Conservation (phyloP, 2,797 vertebrate species). For the Argya squamiceps region DNA sequence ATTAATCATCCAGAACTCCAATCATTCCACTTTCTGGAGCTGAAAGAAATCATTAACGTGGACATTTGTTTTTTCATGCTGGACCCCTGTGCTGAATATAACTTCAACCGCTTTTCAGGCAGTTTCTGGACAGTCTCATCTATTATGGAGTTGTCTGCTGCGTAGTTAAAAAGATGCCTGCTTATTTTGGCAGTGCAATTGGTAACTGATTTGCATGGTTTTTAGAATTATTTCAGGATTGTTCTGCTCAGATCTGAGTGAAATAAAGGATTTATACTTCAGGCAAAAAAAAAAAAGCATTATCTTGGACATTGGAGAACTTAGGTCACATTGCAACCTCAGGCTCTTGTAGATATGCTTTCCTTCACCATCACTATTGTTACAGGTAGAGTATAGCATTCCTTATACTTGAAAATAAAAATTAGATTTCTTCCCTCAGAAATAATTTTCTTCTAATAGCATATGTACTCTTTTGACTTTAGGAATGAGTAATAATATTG, state of each 20-base stretch:
- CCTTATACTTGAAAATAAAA: neutral
- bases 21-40: neutral
- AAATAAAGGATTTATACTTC: neutral
- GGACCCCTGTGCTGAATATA: neutral
- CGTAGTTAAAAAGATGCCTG: accelerated
- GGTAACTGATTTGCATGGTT: neutral
- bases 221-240: neutral
- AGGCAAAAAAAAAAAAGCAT: neutral
- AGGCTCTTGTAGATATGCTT: neutral
- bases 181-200: neutral
- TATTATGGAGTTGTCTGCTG: neutral
- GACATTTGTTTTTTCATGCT: neutral
- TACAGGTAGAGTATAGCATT: neutral
- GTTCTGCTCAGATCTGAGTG: neutral
- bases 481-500: neutral
- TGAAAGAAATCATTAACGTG: neutral
- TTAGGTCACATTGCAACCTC: accelerated
- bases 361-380: neutral
- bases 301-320: neutral
- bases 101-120: neutral
- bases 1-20: neutral
- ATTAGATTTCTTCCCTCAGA: neutral
- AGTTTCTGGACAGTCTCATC: neutral
- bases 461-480: neutral
- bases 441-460: neutral